Evolutionary conservation across 2,113 vertebrate genomes (phyloP).

Genomic region (Nothobranchius kuhntae): DNA sequence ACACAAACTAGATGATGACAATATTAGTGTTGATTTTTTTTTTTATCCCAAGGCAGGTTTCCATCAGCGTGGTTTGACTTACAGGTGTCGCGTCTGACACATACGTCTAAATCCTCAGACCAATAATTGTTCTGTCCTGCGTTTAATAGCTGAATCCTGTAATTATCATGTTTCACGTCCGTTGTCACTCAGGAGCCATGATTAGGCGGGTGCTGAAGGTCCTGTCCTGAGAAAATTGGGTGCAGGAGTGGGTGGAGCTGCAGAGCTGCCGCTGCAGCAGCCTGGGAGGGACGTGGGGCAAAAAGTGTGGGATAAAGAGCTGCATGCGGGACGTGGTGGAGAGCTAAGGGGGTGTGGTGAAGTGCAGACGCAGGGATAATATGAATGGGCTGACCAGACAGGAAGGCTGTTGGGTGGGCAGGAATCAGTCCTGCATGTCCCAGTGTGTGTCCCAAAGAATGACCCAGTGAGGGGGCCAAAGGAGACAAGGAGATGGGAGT

Average conservation of each 20-base stretch:
- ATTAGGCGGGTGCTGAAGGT: slow-evolving; percentile 96
- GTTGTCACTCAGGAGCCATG: slow-evolving; percentile 89
- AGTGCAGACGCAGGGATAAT: slow-evolving; percentile 97
- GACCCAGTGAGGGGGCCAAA: slow-evolving; percentile 81
- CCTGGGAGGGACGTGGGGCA: slow-evolving; percentile 83
- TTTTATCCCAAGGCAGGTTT: slow-evolving; percentile 21
- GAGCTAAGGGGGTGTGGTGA: slow-evolving; percentile 91
- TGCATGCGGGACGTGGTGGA: slow-evolving; percentile 91
- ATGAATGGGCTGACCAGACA: slow-evolving; percentile 96
- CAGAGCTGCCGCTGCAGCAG: slow-evolving; percentile 88
- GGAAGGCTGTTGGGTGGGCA: slow-evolving; percentile 91
- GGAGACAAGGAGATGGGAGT: slow-evolving; percentile 94
- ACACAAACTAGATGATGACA: slow-evolving; percentile 42
- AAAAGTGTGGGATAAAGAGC: slow-evolving; percentile 95
- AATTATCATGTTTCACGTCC: slow-evolving; percentile 9
- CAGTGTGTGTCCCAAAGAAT: slow-evolving; percentile 85
- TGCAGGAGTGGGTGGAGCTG: slow-evolving; percentile 96
- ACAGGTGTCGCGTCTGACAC: slow-evolving; percentile 22
- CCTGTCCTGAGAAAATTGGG: slow-evolving; percentile 99
- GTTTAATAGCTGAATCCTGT: slow-evolving; percentile 24
- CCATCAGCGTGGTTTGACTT: slow-evolving; percentile 15
- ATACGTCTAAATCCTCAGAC: slow-evolving; percentile 10
- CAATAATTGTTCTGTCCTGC: slow-evolving; percentile 7
- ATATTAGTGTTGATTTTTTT: slow-evolving; percentile 34
- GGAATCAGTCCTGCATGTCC: slow-evolving; percentile 86